phyloP scores from a whole-genome alignment of 2,797 vertebrate species.

The Odontamblyopus rebecca region DNA sequence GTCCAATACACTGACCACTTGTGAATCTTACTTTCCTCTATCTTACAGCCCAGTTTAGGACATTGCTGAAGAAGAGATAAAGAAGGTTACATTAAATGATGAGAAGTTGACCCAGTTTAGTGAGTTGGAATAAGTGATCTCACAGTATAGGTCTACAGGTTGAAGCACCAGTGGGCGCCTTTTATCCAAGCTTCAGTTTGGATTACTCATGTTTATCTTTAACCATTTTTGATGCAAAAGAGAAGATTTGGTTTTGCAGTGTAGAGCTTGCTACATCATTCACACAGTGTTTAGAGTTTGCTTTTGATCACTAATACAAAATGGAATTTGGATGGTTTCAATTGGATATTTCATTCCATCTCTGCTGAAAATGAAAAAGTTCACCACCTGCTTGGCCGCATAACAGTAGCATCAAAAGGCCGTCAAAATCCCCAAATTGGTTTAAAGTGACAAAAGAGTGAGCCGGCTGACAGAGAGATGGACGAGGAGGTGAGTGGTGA shows the following conservation, averaged over 20 bases:
- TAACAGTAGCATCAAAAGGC: conserved; percentile 50
- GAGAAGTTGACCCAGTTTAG: background rate
- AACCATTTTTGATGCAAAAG: background rate
- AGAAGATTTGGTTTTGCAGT: conserved; percentile 16
- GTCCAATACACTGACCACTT: no score
- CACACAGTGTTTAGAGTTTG: conserved; percentile 6
- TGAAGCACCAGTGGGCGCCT: background rate
- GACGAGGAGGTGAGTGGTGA: conserved; percentile 53
- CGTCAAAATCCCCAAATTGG: conserved; percentile 63
- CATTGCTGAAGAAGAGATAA: background rate
- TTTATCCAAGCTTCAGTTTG: background rate
- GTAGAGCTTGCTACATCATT: background rate
- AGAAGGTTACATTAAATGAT: no score
- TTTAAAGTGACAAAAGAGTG: conserved; percentile 59
- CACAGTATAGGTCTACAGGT: background rate
- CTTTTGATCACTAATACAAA: conserved; percentile 51
- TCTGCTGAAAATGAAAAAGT: conserved; percentile 37
- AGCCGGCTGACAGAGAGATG: conserved; percentile 54
- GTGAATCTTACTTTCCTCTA: no score
- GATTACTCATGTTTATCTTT: background rate
- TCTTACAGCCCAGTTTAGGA: background rate
- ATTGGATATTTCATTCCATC: conserved; percentile 35
- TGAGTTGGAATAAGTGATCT: background rate
- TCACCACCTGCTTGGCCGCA: conserved; percentile 45
- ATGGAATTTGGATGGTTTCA: conserved; percentile 23